A percentile compares a stretch with the other conserved stretches of the same genome.
Evolutionary conservation across 2,797 vertebrate species (phyloP).

Genomic region (Glyptemys insculpta): DNA sequence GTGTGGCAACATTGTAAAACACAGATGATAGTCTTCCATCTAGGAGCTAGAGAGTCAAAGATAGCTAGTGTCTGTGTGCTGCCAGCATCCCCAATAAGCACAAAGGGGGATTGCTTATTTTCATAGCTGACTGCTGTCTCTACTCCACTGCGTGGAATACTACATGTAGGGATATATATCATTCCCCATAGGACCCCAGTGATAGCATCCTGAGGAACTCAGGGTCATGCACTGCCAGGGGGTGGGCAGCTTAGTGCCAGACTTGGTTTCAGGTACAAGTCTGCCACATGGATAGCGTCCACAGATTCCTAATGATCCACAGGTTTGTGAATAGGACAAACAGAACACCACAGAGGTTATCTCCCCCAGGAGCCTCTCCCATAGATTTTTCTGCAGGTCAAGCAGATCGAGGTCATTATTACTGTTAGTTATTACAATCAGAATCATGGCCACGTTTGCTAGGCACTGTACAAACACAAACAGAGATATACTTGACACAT

Average conservation of each 20-base stretch:
- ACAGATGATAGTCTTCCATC: no score
- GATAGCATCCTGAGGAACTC: background rate
- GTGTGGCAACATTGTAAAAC: no score
- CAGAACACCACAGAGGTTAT: background rate
- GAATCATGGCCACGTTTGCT: accelerated
- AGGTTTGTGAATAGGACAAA: background rate
- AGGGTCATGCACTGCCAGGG: background rate
- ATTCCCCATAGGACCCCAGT: background rate
- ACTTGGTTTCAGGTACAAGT: background rate
- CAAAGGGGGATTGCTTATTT: no score
- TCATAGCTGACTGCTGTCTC: no score
- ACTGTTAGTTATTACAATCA: background rate
- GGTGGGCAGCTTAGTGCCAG: background rate
- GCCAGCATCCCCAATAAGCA: no score
- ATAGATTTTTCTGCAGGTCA: background rate
- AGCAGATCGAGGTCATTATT: accelerated
- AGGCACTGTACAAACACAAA: background rate
- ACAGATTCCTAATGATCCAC: background rate
- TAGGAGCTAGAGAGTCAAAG: no score
- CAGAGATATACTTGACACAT: background rate
- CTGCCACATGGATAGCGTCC: background rate
- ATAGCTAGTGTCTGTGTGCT: no score
- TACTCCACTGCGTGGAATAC: no score
- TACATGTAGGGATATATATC: background rate
- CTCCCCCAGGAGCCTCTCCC: background rate